Conservation (phyloP, 2,888 invertebrate genomes). For the Drosophila kambysellisi region DNA sequence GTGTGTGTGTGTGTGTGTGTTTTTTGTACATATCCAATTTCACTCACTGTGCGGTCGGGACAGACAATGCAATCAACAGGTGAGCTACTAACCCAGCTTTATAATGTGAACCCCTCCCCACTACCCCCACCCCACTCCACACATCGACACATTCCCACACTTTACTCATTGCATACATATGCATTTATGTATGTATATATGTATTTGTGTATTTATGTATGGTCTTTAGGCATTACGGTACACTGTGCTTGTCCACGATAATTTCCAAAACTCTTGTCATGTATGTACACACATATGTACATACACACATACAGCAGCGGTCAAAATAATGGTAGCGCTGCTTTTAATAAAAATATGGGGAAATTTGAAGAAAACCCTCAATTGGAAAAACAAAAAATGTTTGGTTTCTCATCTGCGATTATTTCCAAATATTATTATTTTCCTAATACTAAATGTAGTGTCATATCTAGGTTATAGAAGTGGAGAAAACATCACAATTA, state of each 20-base stretch:
- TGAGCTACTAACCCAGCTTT: slow-evolving; percentile 63
- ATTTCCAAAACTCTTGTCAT: neutral
- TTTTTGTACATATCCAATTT: slow-evolving; percentile 42
- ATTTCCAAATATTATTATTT: neutral
- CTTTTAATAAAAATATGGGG: neutral
- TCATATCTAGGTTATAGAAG: too few species aligned
- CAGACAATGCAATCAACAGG: slow-evolving; percentile 54
- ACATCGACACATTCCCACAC: neutral
- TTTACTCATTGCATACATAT: neutral
- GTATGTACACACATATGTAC: neutral
- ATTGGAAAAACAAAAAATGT: neutral
- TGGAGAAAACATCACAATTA: neutral
- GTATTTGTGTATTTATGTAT: neutral
- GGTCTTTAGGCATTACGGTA: neutral
- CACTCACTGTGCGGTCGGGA: slow-evolving; percentile 55
- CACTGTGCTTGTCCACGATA: neutral
- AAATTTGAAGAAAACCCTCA: too few species aligned
- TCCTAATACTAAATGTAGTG: neutral
- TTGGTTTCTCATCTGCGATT: neutral
- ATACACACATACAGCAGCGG: neutral
- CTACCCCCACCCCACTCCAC: fast-evolving
- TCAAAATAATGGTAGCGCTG: neutral
- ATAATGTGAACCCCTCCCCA: neutral
- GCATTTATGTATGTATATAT: neutral
- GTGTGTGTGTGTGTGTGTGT: slow-evolving; percentile 10